Base-by-base conservation (phyloP, 37 sponge, comb jelly and placozoan species). In the Cladorhizidae sp. region DNA sequence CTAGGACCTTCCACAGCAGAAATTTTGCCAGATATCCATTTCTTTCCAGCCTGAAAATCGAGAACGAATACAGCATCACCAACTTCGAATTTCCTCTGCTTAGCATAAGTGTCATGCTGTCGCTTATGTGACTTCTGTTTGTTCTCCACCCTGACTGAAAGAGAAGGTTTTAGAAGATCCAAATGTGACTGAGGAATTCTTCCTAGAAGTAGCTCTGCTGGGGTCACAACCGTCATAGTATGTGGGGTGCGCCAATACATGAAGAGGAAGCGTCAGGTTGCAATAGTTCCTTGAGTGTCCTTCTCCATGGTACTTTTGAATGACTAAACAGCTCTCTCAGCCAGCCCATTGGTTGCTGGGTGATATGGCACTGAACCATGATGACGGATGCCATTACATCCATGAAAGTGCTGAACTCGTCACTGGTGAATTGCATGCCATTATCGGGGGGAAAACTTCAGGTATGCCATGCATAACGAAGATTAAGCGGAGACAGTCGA, bases 401-500 rank as follows among this genome's bases (percentile, higher is more conserved):
- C 11, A 45, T 49, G 40, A 72, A 72, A 2, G 23, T 43, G 37
- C 56, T 32, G 64, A 81, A 77, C 21, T 40, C 65, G 11, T 39
- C 64, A 64, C 74, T 73, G 17, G 82, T 81, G 20, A 81, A 72
- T 42, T 37, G 40, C 0, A 73, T 57, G 20, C 74, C 74, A 73
- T 81, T 81, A 64, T 72, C 82, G 0, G 82, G 35, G 57, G 73
- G 9, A 71, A 43, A 14, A 73, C 31, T 39, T 81, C 42, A 23
- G 82, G 82, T 23, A 81, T 40, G 21, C 74, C 73, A 35, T 81
- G 82, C 8, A 58, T 80, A 9, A 39, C 71, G 41, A 80, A 80
- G 14, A 80, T 18, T 29, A 21, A 22, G 22, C 40, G 6, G 22
- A 76, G 40, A 36, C 28, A 23, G 31, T 59, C 41, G 23, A 76